These are phyloP conservation scores for Microtus pennsylvanicus DNA, from an alignment of 2,113 vertebrate species.

Conservation along the genomic window DNA sequence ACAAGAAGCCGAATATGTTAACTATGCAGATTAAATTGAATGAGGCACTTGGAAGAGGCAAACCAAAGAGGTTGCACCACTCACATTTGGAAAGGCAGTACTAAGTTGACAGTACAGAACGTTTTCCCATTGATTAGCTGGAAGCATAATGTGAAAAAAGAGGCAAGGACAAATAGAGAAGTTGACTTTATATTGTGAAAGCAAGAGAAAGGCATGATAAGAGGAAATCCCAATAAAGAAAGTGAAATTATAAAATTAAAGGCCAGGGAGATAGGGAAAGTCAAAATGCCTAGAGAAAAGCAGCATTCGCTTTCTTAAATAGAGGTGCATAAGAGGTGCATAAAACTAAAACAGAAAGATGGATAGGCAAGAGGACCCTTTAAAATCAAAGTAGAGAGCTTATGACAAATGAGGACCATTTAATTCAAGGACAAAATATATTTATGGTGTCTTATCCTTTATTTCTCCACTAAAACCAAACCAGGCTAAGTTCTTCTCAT, in stretches of 20 bases:
- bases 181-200: constrained; percentile 67
- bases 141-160: neutral
- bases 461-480: constrained; percentile 61
- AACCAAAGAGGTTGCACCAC: constrained; percentile 68
- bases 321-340: neutral
- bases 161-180: constrained; percentile 50
- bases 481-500: constrained; percentile 57
- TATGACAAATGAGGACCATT: constrained; percentile 53
- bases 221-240: neutral
- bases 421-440: constrained; percentile 52
- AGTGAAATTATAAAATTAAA: constrained; percentile 41
- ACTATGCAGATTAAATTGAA: constrained; percentile 86
- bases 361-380: constrained; percentile 46
- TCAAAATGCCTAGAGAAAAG: constrained; percentile 39
- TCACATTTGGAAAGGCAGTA: constrained; percentile 43
- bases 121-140: constrained; percentile 18
- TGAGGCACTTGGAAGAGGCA: constrained; percentile 81
- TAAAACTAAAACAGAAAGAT: constrained; percentile 45
- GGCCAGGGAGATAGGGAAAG: constrained; percentile 31
- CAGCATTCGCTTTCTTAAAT: neutral
- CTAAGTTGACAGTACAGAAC: neutral
- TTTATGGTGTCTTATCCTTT: constrained; percentile 48
- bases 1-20: constrained; percentile 85
- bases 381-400: constrained; percentile 40
- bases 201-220: neutral